These are phyloP conservation scores for Porites lutea DNA, from an alignment of 64 coral and sea anemone genomes.

Conservation along the genomic window DNA sequence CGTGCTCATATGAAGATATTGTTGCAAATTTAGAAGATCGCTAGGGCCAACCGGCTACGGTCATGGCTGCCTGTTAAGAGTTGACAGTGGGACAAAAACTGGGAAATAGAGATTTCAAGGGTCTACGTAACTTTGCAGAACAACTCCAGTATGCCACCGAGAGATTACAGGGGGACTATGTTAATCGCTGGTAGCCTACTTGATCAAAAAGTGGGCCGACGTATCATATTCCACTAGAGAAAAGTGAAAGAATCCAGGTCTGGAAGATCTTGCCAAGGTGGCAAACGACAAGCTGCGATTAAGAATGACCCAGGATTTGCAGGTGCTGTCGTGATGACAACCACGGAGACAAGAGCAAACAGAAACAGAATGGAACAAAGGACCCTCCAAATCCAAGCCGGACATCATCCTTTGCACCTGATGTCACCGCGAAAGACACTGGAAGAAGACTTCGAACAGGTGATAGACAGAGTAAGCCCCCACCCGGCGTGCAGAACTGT, in stretches of 20 bases:
- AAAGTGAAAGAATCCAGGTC: conserved; percentile 16
- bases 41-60: conserved; percentile 60
- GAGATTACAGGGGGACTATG: conserved; percentile 37
- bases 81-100: conserved; percentile 31
- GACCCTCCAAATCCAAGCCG: conserved; percentile 1
- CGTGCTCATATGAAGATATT: conserved; percentile 69
- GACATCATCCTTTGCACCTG: conserved; percentile 20
- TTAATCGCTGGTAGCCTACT: conserved; percentile 58
- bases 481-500: not conserved
- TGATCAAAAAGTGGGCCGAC: conserved; percentile 67
- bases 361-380: not conserved
- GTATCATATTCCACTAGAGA: conserved; percentile 58
- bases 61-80: conserved; percentile 62
- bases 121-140: conserved; percentile 74
- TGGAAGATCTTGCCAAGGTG: conserved; percentile 44
- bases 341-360: conserved; percentile 22
- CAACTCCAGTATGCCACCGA: conserved; percentile 63
- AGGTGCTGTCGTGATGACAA: too few relatives aligned
- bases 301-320: conserved; percentile 55
- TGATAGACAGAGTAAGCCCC: not conserved
- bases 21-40: conserved; percentile 55
- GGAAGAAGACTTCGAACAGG: not conserved
- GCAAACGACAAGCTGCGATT: conserved; percentile 18
- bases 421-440: not conserved
- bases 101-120: conserved; percentile 33